Percentiles rank a stretch among this genome's conserved stretches.
Evolutionary conservation across 2,888 invertebrate genomes (phyloP).

Genomic region (Copidosoma aretas): DNA sequence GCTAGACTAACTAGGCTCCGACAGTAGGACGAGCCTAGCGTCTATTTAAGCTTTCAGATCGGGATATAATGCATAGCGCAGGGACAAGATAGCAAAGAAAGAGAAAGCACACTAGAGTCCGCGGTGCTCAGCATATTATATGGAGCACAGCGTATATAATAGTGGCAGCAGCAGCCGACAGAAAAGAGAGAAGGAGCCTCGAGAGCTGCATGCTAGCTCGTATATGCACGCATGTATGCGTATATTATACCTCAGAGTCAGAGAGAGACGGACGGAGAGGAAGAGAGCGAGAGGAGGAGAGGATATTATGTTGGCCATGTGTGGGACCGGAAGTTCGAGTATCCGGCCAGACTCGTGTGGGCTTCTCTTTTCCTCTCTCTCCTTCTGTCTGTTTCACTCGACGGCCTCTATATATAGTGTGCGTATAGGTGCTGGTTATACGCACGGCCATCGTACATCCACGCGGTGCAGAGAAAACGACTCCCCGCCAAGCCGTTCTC

Average conservation of each 20-base stretch:
- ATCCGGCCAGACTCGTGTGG: constrained; percentile 63
- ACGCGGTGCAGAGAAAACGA: constrained; percentile 25
- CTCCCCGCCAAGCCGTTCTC: constrained; percentile 33
- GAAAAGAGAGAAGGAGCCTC: constrained; percentile 24
- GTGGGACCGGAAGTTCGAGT: constrained; percentile 63
- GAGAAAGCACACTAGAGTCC: background rate
- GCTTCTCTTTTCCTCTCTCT: constrained; percentile 54
- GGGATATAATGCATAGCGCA: too few relatives aligned
- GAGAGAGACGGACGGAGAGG: constrained; percentile 12
- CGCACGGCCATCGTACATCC: background rate
- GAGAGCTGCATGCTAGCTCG: constrained; percentile 4
- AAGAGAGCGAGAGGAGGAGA: too few relatives aligned
- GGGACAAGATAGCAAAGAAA: background rate
- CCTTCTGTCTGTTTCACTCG: constrained; percentile 23
- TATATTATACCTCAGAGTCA: too few relatives aligned
- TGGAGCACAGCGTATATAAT: too few relatives aligned
- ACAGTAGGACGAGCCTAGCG: too few relatives aligned
- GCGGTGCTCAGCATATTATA: background rate
- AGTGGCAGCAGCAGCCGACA: background rate
- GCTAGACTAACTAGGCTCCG: too few relatives aligned
- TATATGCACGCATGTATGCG: too few relatives aligned
- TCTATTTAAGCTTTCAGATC: too few relatives aligned
- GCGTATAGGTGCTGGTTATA: background rate
- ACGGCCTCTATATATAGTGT: background rate
- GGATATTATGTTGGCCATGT: constrained; percentile 53